Percentiles rank a stretch among this genome's conserved stretches.
Evolutionary conservation across 2,797 vertebrate species (phyloP).

Genomic region (Myotis pilosus): DNA sequence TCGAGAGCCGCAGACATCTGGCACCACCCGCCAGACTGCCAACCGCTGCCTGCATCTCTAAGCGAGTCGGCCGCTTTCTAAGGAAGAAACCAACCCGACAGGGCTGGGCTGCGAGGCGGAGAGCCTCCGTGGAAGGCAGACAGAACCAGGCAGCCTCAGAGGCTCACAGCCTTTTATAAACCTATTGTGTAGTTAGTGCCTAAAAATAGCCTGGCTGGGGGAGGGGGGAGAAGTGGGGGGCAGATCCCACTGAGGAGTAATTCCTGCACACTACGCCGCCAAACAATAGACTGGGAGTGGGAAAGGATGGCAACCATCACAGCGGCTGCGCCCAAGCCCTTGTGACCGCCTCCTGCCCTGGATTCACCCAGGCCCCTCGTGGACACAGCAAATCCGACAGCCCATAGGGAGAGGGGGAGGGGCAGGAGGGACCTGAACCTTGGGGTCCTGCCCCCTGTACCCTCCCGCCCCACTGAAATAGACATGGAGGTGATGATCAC

Average conservation of each 20-base stretch:
- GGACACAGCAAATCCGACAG: neutral
- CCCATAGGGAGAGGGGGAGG: neutral
- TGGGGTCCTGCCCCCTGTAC: too few relatives aligned
- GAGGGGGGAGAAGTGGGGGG: neutral
- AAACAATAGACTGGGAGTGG: neutral
- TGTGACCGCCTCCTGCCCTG: rapidly evolving
- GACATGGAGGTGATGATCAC: neutral
- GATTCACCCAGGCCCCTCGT: neutral
- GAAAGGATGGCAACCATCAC: neutral
- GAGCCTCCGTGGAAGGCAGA: neutral
- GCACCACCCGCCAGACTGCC: neutral
- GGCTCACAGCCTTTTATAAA: constrained; percentile 54
- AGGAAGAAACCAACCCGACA: neutral
- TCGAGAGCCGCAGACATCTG: neutral
- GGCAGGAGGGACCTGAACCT: too few relatives aligned
- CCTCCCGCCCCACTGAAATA: rapidly evolving
- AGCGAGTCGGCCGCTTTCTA: neutral
- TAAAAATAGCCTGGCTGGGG: constrained; percentile 42
- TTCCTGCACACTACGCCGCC: neutral
- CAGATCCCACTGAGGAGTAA: neutral
- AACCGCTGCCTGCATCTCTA: constrained; percentile 42
- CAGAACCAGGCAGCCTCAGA: constrained; percentile 26
- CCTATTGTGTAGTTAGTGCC: constrained; percentile 43
- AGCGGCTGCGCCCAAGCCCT: neutral
- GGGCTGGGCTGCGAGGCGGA: neutral